Percentiles rank a stretch among this genome's conserved stretches.
phyloP scores from a whole-genome alignment of 2,797 vertebrate genomes.

The Ceryle rudis region DNA sequence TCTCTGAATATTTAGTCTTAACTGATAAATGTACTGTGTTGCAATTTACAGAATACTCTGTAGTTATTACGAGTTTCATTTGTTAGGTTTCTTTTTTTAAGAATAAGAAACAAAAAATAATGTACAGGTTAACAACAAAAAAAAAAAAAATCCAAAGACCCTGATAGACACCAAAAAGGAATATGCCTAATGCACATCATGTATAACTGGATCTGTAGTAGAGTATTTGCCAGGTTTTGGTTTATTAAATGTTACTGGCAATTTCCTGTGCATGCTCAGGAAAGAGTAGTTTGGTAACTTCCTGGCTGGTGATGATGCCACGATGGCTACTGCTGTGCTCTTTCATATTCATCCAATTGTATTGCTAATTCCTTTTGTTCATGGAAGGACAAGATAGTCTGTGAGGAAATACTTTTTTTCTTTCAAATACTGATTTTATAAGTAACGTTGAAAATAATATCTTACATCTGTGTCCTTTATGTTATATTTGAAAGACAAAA shows the following conservation, averaged over 20 bases:
- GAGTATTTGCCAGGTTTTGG: slow-evolving; percentile 1
- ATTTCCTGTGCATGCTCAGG: slow-evolving; percentile 16
- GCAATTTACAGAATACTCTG: neutral
- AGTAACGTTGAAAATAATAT: neutral
- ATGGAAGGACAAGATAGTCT: slow-evolving; percentile 32
- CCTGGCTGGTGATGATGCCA: neutral
- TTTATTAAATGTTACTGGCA: slow-evolving; percentile 16
- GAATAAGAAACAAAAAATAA: neutral
- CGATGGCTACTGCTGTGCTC: slow-evolving; percentile 10
- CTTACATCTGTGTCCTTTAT: neutral
- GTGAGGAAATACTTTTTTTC: slow-evolving; percentile 34
- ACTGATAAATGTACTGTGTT: slow-evolving; percentile 4
- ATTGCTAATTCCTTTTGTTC: slow-evolving; percentile 47
- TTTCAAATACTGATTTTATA: slow-evolving; percentile 9
- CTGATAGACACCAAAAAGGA: slow-evolving; percentile 75
- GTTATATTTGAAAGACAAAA: slow-evolving; percentile 17
- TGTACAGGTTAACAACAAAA: neutral
- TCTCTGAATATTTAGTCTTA: slow-evolving; percentile 49
- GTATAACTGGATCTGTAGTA: slow-evolving; percentile 49
- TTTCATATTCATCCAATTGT: neutral
- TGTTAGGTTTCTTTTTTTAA: neutral
- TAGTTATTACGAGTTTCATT: neutral
- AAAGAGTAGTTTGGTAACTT: slow-evolving; percentile 3
- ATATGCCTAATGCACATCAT: slow-evolving; percentile 45
- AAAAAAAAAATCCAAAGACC: slow-evolving; percentile 77